Evolutionary conservation across 2,888 invertebrate species (phyloP).

Genomic region (Hirtodrosophila cameraria): DNA sequence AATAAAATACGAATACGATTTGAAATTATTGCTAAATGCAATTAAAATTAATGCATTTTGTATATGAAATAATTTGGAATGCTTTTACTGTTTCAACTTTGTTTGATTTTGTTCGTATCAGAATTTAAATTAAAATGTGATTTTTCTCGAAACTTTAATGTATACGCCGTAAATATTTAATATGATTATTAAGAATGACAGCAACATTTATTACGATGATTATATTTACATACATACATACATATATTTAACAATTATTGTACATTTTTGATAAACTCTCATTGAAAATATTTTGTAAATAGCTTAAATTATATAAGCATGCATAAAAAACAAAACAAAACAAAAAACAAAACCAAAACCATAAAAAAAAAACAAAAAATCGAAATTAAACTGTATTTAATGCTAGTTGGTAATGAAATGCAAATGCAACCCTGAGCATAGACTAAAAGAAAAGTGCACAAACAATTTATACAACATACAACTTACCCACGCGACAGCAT

Average conservation of each 20-base stretch:
- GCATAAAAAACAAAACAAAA: conserved; percentile 21
- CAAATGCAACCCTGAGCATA: conserved; percentile 79
- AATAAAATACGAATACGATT: not conserved
- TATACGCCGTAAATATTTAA: conserved; percentile 81
- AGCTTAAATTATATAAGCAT: conserved; percentile 47
- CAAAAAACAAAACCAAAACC: conserved; percentile 22
- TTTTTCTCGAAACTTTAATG: conserved; percentile 81
- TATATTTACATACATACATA: conserved; percentile 64
- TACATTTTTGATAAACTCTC: conserved; percentile 77
- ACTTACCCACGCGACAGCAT: conserved; percentile 78
- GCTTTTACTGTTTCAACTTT: conserved; percentile 75
- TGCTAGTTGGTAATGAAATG: conserved; percentile 61
- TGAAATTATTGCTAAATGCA: conserved; percentile 34
- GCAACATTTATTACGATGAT: conserved; percentile 74
- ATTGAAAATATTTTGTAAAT: conserved; percentile 74
- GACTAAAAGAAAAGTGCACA: conserved; percentile 77
- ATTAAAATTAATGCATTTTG: conserved; percentile 49
- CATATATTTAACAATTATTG: conserved; percentile 74
- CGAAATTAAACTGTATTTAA: conserved; percentile 56
- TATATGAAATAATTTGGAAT: conserved; percentile 47
- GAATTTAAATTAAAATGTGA: conserved; percentile 81
- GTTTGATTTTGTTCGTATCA: conserved; percentile 68
- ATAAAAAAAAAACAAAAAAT: conserved; percentile 25
- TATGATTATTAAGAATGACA: conserved; percentile 71
- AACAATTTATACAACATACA: conserved; percentile 68